Evolutionary conservation across 2,113 vertebrate genomes (phyloP), one percentile per base, ranked within the genome.

Genomic region (Peucedramus taeniatus): DNA sequence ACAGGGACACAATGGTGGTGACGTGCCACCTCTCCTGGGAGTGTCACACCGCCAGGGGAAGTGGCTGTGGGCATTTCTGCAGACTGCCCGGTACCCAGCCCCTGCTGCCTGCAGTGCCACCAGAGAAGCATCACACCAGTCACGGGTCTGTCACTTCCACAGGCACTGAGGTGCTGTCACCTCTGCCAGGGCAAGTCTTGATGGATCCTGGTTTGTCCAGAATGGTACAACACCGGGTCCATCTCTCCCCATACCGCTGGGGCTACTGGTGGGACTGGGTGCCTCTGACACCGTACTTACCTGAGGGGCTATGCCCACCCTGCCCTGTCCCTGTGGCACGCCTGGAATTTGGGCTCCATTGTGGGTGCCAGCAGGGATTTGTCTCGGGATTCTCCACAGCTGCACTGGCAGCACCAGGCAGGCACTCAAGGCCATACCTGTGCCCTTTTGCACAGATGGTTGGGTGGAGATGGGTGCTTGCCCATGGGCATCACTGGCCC

Each of bases 231-330:
- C 59, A 50, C 35, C 3, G 11, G 70, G 68, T 76, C 50, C 2
- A 2, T 40, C 63, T 95, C 68, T 65, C 30, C 57, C 63, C 54
- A 19, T 72, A 27, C 53, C 33, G 44, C 56, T 81, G 77, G 53
- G 85, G 35, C 44, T 63, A 57, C 47, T 71, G 57, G 64, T 75
- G 76, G 61, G 61, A 83, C 68, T 31, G 77, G 68, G 27, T 3
- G 4, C n/a, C 53, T 83, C 84, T 83, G 84, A 37, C 63, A 44
- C 54, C 0, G 0, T 91, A 95, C 95, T 94, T 96, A 96, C 95
- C 95, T 95, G 80, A 0, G 8, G 64, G 71, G 44, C 80, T 1
- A 1, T 57, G 84, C 63, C 72, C 68, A 69, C 39, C 40, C 68
- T 77, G 84, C 63, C 87, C 84, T 86, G 44, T 31, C 37, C 35